Percentiles rank a stretch among this genome's conserved stretches.
Evolutionary conservation across 2,888 invertebrate species (phyloP).

Genomic region (Eurytoma californica): DNA sequence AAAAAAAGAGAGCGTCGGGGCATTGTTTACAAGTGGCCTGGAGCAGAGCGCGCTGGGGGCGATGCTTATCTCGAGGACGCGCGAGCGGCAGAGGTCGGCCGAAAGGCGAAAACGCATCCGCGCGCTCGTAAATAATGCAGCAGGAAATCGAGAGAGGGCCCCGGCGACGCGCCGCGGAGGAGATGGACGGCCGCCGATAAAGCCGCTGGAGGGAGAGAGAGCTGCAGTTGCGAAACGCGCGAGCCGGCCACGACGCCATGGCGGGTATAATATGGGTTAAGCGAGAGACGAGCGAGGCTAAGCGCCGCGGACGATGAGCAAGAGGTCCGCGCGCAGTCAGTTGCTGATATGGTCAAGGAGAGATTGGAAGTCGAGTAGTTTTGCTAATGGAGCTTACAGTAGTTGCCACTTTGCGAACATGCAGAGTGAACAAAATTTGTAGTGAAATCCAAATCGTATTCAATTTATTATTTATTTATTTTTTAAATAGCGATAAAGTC

Average conservation of each 20-base stretch:
- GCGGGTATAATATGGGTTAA: neutral
- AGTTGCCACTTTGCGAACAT: no score
- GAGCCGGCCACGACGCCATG: neutral
- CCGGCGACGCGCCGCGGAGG: neutral
- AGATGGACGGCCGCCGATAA: neutral
- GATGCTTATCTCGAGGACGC: neutral
- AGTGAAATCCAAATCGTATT: no score
- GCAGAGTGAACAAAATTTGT: no score
- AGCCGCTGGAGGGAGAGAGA: neutral
- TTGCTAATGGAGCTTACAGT: no score
- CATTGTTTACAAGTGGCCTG: slow-evolving; percentile 13
- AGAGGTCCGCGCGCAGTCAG: no score
- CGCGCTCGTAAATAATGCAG: slow-evolving; percentile 46
- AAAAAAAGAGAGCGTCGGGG: neutral
- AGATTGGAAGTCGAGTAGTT: no score
- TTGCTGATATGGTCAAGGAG: no score
- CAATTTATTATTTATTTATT: no score
- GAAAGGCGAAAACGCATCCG: neutral
- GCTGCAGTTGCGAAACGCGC: neutral
- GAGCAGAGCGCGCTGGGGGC: neutral
- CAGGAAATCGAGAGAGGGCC: slow-evolving; percentile 36
- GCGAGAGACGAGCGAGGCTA: no score
- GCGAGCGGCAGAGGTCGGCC: neutral
- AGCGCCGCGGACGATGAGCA: no score
- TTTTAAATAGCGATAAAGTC: no score